Conservation (phyloP, 2,797 vertebrate species). For the Bryconaethiops microstoma region DNA sequence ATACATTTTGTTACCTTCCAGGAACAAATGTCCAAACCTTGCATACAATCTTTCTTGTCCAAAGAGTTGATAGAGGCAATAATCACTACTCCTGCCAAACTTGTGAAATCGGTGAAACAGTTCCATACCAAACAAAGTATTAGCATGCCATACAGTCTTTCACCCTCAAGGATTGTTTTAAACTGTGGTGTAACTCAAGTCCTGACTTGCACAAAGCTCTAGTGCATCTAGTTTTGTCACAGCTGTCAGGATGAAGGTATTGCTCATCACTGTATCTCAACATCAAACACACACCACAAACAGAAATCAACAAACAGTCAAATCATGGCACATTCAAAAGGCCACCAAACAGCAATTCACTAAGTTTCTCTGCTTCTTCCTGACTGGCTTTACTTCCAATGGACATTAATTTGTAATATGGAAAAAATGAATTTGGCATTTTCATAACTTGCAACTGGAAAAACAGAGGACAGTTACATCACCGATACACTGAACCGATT, state of each 20-base stretch:
- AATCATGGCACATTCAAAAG: constrained; percentile 39
- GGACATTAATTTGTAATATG: neutral
- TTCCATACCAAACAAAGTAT: constrained; percentile 10
- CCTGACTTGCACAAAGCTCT: constrained; percentile 5
- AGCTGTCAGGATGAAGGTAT: constrained; percentile 48
- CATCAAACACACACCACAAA: constrained; percentile 47
- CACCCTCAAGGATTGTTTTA: constrained; percentile 24
- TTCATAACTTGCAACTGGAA: neutral
- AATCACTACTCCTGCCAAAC: neutral
- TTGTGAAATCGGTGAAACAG: neutral
- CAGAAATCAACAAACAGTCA: constrained; percentile 37
- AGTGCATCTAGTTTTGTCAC: neutral
- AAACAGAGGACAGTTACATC: neutral
- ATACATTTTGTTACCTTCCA: constrained; percentile 2
- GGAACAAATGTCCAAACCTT: neutral
- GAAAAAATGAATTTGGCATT: neutral
- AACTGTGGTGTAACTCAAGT: neutral
- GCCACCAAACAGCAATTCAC: constrained; percentile 59
- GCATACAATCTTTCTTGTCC: neutral
- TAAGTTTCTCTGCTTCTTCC: neutral
- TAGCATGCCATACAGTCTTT: constrained; percentile 49
- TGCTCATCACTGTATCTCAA: constrained; percentile 24
- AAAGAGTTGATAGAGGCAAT: neutral
- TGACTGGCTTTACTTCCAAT: neutral
- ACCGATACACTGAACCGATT: neutral